Evolutionary conservation across 2,888 invertebrate genomes (phyloP), one percentile per base, ranked within the genome.

Genomic region (Altica lythri): DNA sequence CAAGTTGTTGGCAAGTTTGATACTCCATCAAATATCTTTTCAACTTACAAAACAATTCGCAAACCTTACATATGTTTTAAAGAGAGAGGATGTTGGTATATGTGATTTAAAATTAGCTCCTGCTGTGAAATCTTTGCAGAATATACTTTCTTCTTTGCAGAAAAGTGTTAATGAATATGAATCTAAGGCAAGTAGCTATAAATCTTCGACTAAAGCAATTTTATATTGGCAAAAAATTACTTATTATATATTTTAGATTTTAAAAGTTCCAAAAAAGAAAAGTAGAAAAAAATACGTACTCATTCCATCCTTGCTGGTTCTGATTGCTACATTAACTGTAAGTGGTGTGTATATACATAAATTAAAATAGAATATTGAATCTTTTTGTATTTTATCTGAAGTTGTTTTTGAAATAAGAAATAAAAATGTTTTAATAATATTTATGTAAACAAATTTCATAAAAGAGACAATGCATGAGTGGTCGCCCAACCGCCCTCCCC

Each of bases 31-130:
- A 27, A 63, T 64, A 25, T 59, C 58, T 14, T 27, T 59, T 17
- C 66, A 66, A 25, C 48, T 66, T 19, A 57, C 61, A 25, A 61
- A 61, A 17, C 66, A 65, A 38, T 55, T 48, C 37, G 64, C 65
- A 17, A 62, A 62, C 37, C 49, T 66, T 6, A 60, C 54, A 9
- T 63, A 59, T 53, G 60, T 63, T 14, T 29, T 59, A 17, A 54
- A 58, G 40, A 57, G 60, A 32, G 30, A 55, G 29, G 63, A 66
- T 40, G 47, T 57, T 17, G 58, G 60, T 45, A 35, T 65, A 10
- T 63, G 61, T 49, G 50, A 65, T 45, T 50, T 66, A 35, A 52
- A 46, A 48, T 16, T 65, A 35, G 19, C 49, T 3, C 59, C 61
- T n/a, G 56, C 61, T 18, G 25, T 54, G 6, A 25, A 42, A 10